Percentiles rank a stretch among this genome's conserved stretches.
Conservation (phyloP, 1,140 invertebrate genomes). For the Plectrocnemia conspersa region DNA sequence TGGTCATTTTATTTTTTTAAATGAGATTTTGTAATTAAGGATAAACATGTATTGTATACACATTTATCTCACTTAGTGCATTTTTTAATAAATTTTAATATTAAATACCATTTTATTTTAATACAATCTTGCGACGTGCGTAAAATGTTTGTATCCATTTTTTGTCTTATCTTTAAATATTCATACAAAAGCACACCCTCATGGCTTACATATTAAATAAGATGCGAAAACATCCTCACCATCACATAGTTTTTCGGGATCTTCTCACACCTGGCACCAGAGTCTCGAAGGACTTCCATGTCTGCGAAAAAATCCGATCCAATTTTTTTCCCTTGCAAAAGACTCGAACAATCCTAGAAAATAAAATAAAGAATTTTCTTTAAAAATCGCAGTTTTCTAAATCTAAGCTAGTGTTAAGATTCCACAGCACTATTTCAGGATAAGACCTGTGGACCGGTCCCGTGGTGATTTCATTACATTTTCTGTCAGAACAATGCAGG, state of each 20-base stretch:
- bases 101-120: no score
- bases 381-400: not conserved
- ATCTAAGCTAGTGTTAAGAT: not conserved
- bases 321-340: not conserved
- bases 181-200: no score
- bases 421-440: not conserved
- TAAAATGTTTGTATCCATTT: no score
- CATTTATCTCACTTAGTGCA: no score
- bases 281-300: slow-evolving; percentile 1
- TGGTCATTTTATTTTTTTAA: no score
- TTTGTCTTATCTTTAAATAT: not conserved
- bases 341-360: not conserved
- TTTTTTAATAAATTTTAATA: no score
- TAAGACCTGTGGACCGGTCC: not conserved
- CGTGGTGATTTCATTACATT: no score
- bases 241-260: slow-evolving; percentile 4
- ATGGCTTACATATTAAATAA: no score
- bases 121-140: no score
- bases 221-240: slow-evolving; percentile 11
- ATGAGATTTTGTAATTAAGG: no score
- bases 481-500: not conserved
- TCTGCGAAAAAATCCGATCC: not conserved
- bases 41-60: no score
- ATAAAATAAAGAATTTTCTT: not conserved
- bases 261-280: slow-evolving; percentile 1